These are phyloP conservation scores for Drosophila ironensis DNA, from an alignment of 1,140 invertebrate genomes.

Conservation along the genomic window DNA sequence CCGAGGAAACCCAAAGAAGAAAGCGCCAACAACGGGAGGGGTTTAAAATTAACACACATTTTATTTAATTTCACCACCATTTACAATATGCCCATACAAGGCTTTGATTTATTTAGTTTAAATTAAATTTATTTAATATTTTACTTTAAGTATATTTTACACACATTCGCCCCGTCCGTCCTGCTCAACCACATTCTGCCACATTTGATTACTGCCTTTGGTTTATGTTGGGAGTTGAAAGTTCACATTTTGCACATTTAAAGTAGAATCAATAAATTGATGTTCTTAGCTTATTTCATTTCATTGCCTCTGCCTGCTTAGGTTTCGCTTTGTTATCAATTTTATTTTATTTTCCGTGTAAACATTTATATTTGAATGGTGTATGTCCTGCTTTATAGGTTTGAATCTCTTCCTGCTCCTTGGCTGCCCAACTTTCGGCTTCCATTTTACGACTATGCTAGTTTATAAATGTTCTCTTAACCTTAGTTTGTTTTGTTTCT, in stretches of 20 bases:
- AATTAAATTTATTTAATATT: slow-evolving; percentile 57
- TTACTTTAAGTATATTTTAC: slow-evolving; percentile 73
- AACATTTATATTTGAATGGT: slow-evolving; percentile 51
- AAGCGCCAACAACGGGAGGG: background rate
- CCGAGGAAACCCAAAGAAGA: background rate
- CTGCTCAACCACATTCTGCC: slow-evolving; percentile 34
- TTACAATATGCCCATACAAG: slow-evolving; percentile 67
- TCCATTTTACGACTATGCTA: slow-evolving; percentile 39
- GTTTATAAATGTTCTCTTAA: slow-evolving; percentile 55
- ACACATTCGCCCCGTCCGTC: slow-evolving; percentile 35
- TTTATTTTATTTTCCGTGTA: slow-evolving; percentile 24
- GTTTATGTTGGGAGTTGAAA: slow-evolving; percentile 11
- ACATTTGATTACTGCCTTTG: slow-evolving; percentile 37
- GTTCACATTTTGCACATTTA: slow-evolving; percentile 51
- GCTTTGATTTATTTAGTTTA: slow-evolving; percentile 63
- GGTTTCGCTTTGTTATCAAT: slow-evolving; percentile 1
- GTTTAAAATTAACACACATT: slow-evolving; percentile 72
- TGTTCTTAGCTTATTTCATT: slow-evolving; percentile 27
- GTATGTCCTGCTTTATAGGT: slow-evolving; percentile 29
- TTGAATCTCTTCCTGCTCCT: slow-evolving; percentile 10
- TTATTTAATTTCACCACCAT: slow-evolving; percentile 74
- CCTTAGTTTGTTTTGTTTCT: slow-evolving; percentile 48
- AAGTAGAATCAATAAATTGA: slow-evolving; percentile 41
- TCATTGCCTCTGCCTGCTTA: background rate
- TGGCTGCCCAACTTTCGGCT: background rate